phyloP scores from a whole-genome alignment of 2,113 vertebrate species.

The Seriola aureovittata region DNA sequence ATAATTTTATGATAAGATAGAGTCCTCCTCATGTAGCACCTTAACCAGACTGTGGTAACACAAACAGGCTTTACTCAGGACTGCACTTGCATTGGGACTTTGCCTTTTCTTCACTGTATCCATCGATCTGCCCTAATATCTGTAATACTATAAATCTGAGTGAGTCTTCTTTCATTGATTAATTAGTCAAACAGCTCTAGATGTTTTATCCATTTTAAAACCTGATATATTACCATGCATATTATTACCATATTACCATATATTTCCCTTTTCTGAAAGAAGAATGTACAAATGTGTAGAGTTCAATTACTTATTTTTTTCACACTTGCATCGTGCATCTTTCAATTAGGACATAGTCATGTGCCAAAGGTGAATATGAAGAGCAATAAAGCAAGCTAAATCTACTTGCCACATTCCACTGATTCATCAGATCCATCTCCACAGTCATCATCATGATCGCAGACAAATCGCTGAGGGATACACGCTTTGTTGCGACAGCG shows the following conservation, averaged over 20 bases:
- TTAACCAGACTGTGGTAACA: too few species aligned
- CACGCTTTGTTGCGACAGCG: slow-evolving; percentile 94
- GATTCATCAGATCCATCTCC: slow-evolving; percentile 97
- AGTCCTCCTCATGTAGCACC: background rate
- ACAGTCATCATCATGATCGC: slow-evolving; percentile 97
- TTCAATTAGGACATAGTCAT: background rate
- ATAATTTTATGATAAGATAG: too few species aligned
- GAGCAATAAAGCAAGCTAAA: slow-evolving; percentile 25
- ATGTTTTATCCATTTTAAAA: too few species aligned
- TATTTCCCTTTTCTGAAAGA: background rate
- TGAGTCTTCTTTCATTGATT: background rate
- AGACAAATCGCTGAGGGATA: slow-evolving; percentile 94
- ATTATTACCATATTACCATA: too few species aligned
- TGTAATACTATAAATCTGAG: background rate
- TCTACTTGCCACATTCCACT: slow-evolving; percentile 91
- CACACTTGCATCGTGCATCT: background rate
- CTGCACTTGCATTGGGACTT: background rate
- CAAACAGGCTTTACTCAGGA: too few species aligned
- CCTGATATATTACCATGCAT: too few species aligned
- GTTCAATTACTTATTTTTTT: background rate
- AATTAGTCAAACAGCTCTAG: too few species aligned
- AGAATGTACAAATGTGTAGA: background rate
- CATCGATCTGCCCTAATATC: too few species aligned
- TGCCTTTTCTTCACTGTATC: background rate
- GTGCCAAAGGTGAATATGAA: background rate